A percentile compares a stretch with the other conserved stretches of the same genome.
Evolutionary conservation across 2,888 invertebrate species (phyloP).

Genomic region (Habrosyne pyritoides): DNA sequence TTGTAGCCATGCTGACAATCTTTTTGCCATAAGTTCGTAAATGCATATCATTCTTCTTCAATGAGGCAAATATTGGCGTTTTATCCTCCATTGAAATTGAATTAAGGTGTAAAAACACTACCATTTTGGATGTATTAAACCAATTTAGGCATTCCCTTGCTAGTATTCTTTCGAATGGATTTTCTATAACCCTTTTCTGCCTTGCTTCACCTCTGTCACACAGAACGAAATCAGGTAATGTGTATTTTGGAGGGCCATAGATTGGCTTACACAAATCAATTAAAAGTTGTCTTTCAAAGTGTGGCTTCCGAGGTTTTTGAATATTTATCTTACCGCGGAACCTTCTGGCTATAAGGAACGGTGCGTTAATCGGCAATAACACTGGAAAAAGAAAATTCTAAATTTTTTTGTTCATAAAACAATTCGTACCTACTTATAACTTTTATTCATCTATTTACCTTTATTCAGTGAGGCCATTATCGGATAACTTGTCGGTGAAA

Average conservation of each 20-base stretch:
- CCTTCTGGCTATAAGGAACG: conserved; percentile 84
- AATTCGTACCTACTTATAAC: background rate
- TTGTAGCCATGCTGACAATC: conserved; percentile 86
- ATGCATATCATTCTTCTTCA: conserved; percentile 87
- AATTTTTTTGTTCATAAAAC: background rate
- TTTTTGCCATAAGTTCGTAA: conserved; percentile 86
- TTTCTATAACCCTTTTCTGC: conserved; percentile 69
- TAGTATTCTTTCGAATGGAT: conserved; percentile 88
- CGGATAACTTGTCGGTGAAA: background rate
- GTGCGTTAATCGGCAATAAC: conserved; percentile 65
- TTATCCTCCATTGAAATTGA: conserved; percentile 86
- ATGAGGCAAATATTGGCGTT: conserved; percentile 84
- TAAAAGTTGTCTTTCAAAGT: conserved; percentile 87
- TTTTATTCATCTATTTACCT: conserved; percentile 40
- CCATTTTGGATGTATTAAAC: conserved; percentile 88
- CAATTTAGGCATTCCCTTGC: conserved; percentile 88
- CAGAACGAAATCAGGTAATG: conserved; percentile 70
- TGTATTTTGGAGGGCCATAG: conserved; percentile 74
- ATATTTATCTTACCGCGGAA: conserved; percentile 91
- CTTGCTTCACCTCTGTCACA: conserved; percentile 73
- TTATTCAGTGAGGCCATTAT: conserved; percentile 50
- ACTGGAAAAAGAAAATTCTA: conserved; percentile 57
- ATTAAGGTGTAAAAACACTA: conserved; percentile 89
- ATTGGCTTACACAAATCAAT: conserved; percentile 86
- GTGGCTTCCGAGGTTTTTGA: conserved; percentile 87